phyloP scores from a whole-genome alignment of 2,888 invertebrate genomes.

The Conops quadrifasciatus region DNA sequence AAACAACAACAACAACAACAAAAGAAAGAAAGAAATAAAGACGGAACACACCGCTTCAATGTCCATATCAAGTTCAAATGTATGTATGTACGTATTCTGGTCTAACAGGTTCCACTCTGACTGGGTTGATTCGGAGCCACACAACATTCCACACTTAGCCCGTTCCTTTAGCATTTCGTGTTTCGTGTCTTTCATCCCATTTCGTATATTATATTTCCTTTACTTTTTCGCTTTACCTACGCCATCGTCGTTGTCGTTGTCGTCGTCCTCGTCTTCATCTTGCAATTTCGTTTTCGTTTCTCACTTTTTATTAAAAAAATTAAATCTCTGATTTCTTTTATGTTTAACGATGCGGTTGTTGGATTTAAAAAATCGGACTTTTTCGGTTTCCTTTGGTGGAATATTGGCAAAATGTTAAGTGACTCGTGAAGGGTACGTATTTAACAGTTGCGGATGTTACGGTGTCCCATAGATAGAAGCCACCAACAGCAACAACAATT shows the following conservation, averaged over 20 bases:
- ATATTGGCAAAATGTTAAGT: constrained; percentile 21
- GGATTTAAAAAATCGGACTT: constrained; percentile 13
- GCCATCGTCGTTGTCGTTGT: too few species aligned
- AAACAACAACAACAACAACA: not conserved
- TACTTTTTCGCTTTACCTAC: not conserved
- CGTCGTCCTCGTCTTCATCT: too few species aligned
- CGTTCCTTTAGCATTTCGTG: constrained; percentile 17
- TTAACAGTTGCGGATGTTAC: constrained; percentile 14
- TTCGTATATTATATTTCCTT: not conserved
- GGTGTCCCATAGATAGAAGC: too few species aligned
- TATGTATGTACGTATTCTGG: too few species aligned
- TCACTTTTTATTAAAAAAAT: constrained; percentile 21
- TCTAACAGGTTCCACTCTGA: constrained; percentile 34
- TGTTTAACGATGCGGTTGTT: constrained; percentile 29
- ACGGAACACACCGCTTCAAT: not conserved
- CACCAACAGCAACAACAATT: too few species aligned
- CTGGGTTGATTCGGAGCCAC: constrained; percentile 27
- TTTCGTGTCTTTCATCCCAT: not conserved
- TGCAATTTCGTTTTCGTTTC: not conserved
- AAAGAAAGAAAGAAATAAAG: constrained; percentile 1
- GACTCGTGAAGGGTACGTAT: constrained; percentile 14
- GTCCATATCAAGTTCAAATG: constrained; percentile 17
- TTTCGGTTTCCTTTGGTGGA: constrained; percentile 20
- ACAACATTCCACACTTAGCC: constrained; percentile 22
- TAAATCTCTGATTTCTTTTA: constrained; percentile 30